These are phyloP conservation scores for Hemiprocne comata DNA, from an alignment of 2,113 vertebrate species.

Conservation along the genomic window DNA sequence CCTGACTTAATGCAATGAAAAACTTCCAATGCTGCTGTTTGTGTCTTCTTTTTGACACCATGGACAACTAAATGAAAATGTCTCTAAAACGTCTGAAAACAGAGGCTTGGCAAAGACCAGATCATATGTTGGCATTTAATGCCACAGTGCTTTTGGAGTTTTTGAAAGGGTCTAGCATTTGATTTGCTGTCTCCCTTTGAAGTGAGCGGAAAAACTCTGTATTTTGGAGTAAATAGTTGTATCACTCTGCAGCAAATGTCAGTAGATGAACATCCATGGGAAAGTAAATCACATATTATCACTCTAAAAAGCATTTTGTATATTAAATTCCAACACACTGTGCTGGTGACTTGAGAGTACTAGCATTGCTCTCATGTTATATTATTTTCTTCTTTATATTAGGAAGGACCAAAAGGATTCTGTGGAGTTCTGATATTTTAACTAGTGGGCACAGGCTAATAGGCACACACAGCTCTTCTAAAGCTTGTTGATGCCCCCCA, in stretches of 20 bases:
- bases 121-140: not conserved
- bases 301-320: not conserved
- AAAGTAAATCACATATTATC: not conserved
- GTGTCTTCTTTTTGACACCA: not conserved
- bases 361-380: not conserved
- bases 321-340: not conserved
- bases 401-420: not conserved
- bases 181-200: not conserved
- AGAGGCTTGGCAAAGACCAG: not conserved
- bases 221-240: not conserved
- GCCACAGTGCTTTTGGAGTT: not conserved
- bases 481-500: not conserved
- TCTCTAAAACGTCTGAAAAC: not conserved
- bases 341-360: not conserved
- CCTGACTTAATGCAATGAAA: not conserved
- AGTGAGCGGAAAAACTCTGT: not conserved
- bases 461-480: not conserved
- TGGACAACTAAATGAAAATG: not conserved
- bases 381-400: not conserved
- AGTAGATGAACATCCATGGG: not conserved
- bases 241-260: not conserved
- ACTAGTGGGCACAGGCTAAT: not conserved
- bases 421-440: not conserved
- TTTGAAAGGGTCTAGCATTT: not conserved
- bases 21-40: not conserved